Evolutionary conservation across 2,888 invertebrate genomes (phyloP).

Genomic region (Polydrusus cervinus): DNA sequence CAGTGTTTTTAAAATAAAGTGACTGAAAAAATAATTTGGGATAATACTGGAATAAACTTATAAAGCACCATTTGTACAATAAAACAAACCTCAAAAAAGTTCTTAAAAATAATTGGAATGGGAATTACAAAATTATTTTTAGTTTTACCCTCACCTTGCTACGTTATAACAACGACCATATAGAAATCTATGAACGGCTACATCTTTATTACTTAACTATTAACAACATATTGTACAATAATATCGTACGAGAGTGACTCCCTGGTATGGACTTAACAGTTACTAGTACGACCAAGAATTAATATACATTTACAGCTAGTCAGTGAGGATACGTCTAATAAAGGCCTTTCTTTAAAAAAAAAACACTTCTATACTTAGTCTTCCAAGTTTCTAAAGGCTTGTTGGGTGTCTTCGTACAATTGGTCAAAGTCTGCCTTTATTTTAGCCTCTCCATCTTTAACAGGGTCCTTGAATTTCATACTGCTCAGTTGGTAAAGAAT

Average conservation of each 20-base stretch:
- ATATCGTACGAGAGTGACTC: constrained; percentile 58
- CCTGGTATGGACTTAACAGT: constrained; percentile 42
- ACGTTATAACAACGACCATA: constrained; percentile 44
- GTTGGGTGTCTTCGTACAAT: constrained; percentile 96
- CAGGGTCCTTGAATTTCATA: constrained; percentile 99
- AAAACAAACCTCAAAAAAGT: constrained; percentile 56
- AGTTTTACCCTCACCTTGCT: constrained; percentile 61
- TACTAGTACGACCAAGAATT: constrained; percentile 46
- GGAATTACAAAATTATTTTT: constrained; percentile 57
- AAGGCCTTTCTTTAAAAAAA: constrained; percentile 31
- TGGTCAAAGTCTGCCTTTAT: constrained; percentile 98
- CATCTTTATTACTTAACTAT: constrained; percentile 59
- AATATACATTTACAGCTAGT: constrained; percentile 48
- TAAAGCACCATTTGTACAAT: constrained; percentile 56
- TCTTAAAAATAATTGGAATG: constrained; percentile 63
- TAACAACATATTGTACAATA: constrained; percentile 57
- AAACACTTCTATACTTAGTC: constrained; percentile 78
- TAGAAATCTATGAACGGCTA: constrained; percentile 55
- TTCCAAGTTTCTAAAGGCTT: constrained; percentile 98
- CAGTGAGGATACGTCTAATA: constrained; percentile 52
- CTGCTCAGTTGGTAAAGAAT: constrained; percentile 97
- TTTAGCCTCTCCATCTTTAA: constrained; percentile 97
- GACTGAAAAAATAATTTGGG: constrained; percentile 50
- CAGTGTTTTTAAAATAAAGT: constrained; percentile 52
- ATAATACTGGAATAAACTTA: constrained; percentile 61